Conservation (phyloP, 1,140 invertebrate species). For the Alviniconcha marisindica region DNA sequence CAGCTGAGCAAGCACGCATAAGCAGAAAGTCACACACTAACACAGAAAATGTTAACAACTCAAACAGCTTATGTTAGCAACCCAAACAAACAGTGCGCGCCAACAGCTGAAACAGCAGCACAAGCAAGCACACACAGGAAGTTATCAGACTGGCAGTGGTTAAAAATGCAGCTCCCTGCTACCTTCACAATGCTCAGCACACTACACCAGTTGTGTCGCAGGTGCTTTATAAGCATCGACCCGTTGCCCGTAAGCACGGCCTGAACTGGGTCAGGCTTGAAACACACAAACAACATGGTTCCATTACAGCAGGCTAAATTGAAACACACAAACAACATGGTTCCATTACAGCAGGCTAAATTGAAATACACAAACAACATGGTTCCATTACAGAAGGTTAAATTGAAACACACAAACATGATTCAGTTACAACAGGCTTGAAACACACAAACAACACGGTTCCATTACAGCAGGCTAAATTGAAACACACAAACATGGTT, state of each 20-base stretch:
- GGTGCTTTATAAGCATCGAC: slow-evolving; percentile 44
- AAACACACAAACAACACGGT: slow-evolving; percentile 28
- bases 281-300: slow-evolving; percentile 23
- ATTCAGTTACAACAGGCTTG: slow-evolving; percentile 19
- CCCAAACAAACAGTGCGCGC: too few relatives aligned
- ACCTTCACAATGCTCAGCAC: slow-evolving; percentile 45
- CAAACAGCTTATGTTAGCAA: too few relatives aligned
- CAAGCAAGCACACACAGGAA: too few relatives aligned
- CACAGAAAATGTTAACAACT: too few relatives aligned
- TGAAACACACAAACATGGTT: slow-evolving; percentile 40
- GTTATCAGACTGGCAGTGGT: too few relatives aligned
- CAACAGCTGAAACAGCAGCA: too few relatives aligned
- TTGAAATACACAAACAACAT: background rate
- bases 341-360: background rate
- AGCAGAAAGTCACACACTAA: too few relatives aligned
- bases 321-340: background rate
- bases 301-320: background rate
- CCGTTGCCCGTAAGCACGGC: slow-evolving; percentile 43
- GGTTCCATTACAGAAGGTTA: background rate
- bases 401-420: background rate
- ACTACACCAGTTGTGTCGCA: slow-evolving; percentile 51
- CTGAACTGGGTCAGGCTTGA: slow-evolving; percentile 46
- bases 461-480: slow-evolving; percentile 3
- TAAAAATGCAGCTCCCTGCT: background rate
- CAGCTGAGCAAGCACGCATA: too few relatives aligned